Evolutionary conservation across 2,113 vertebrate genomes (phyloP).

Genomic region (Fukomys damarensis): DNA sequence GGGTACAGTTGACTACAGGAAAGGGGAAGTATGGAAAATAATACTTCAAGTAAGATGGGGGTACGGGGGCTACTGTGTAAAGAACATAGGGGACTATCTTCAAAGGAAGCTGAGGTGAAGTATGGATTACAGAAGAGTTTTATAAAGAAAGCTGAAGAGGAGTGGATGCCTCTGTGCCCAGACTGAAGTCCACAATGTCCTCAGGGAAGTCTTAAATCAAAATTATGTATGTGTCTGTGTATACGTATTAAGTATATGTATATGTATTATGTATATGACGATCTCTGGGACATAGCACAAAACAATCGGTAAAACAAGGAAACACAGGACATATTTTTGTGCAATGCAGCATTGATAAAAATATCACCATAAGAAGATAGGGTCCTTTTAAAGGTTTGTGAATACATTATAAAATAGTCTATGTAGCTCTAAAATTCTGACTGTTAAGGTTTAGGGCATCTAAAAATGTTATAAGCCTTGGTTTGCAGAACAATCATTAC

Average conservation of each 20-base stretch:
- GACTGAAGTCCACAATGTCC: background rate
- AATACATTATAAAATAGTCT: background rate
- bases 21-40: background rate
- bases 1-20: background rate
- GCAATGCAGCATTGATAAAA: background rate
- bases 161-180: background rate
- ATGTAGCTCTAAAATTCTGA: background rate
- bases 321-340: background rate
- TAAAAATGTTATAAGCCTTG: slow-evolving; percentile 12
- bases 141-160: background rate
- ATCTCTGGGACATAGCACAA: background rate
- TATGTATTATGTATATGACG: no score
- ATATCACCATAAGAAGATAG: background rate
- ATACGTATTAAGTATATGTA: no score
- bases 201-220: background rate
- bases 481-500: slow-evolving; percentile 16
- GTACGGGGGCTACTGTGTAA: accelerated
- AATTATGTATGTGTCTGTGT: no score
- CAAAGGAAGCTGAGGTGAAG: background rate
- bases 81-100: background rate
- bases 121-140: background rate
- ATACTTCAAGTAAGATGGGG: background rate
- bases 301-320: background rate
- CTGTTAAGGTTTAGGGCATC: background rate
- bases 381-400: background rate